Base-by-base conservation (phyloP, 2,888 invertebrate genomes). In the Steinernema carpocapsae region DNA sequence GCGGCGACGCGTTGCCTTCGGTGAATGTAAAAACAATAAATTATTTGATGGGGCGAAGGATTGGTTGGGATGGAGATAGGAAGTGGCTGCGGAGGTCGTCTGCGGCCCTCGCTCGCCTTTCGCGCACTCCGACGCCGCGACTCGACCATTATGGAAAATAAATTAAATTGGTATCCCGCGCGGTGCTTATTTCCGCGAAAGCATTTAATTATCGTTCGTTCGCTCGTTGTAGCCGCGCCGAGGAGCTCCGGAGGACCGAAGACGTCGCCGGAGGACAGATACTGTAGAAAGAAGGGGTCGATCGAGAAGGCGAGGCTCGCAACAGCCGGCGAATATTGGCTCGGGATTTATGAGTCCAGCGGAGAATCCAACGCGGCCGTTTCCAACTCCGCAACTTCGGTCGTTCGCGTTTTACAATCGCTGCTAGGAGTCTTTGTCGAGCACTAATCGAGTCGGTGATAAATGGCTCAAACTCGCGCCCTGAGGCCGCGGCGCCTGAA, bases 121-220 rank as follows among this genome's bases (percentile, higher is more conserved):
- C 17, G 2, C 32, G 64, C 64, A 17, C 64, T 32, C 37, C 37
- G 37, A 10, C 56, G 22, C 56, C 64, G 37, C 37, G 64, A 64
- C 3, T 26, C 64, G 64, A 64, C 64, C 64, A 64, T 64, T 64
- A 64, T 64, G 64, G 64, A 64, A 64, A 64, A 64, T 64, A 64
- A 64, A 64, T 64, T 64, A 64, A 64, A 64, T 64, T 64, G 64
- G 32, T 64, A 32, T 56, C 64, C 64, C 64, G 64, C 64, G 64
- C 64, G 64, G 64, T 64, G 64, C 64, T 64, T 64, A 64, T 64
- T 64, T 64, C 64, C 64, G 64, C 64, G 64, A 64, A 64, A 64
- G 64, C 64, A 64, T 64, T 64, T 64, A 64, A 64, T 64, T 64
- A 64, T 64, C 64, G 26, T 64, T 64, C 64, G 64, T 29, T 29